phyloP scores from a whole-genome alignment of 2,888 invertebrate genomes.

The Hyposoter dolosus region DNA sequence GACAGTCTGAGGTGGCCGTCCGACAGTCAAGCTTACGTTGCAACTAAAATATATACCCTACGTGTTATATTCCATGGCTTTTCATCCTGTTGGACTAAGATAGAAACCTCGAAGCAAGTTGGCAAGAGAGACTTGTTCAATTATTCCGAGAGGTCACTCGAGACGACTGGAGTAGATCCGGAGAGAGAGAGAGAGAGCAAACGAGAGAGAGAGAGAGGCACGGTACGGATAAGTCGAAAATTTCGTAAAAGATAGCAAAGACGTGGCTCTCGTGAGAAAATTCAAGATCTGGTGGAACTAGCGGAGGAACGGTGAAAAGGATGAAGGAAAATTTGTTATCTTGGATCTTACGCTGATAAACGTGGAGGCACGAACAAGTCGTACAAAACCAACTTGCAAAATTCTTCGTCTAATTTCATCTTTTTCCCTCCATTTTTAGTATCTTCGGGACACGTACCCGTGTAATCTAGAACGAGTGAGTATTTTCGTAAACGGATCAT shows the following conservation, averaged over 20 bases:
- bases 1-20: slow-evolving; percentile 39
- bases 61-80: slow-evolving; percentile 37
- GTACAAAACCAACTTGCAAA: slow-evolving; percentile 28
- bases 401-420: slow-evolving; percentile 12
- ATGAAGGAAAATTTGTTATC: slow-evolving; percentile 45
- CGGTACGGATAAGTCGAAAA: slow-evolving; percentile 53
- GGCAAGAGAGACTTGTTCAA: slow-evolving; percentile 56
- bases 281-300: slow-evolving; percentile 9
- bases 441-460: not conserved
- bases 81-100: slow-evolving; percentile 6
- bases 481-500: not conserved
- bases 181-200: not conserved
- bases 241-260: slow-evolving; percentile 54
- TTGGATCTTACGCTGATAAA: slow-evolving; percentile 5
- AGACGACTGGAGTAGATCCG: slow-evolving; percentile 29
- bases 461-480: not conserved
- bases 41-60: slow-evolving; percentile 30
- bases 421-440: not conserved
- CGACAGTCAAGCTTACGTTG: slow-evolving; percentile 31
- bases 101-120: not conserved
- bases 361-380: slow-evolving; percentile 16
- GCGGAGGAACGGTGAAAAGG: slow-evolving; percentile 12
- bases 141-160: slow-evolving; percentile 63
- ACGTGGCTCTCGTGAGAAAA: slow-evolving; percentile 46
- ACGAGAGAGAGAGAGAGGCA: not conserved